Evolutionary conservation across 2,888 invertebrate genomes (phyloP).

Genomic region (Drosophila koepferae): DNA sequence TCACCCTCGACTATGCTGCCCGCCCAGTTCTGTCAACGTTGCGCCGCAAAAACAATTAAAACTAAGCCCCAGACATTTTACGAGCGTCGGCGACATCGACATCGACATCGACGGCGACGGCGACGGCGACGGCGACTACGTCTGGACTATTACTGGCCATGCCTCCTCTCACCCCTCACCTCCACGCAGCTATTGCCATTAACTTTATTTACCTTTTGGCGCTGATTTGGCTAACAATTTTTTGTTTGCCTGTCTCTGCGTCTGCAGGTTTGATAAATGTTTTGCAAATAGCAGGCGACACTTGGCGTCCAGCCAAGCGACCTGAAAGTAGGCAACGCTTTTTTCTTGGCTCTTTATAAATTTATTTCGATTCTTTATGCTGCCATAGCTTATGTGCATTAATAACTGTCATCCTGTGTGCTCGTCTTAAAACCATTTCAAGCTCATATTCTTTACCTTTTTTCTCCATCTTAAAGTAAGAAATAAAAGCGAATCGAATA

Average conservation of each 20-base stretch:
- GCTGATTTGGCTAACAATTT: slow-evolving; percentile 61
- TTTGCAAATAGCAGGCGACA: slow-evolving; percentile 72
- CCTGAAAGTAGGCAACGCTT: slow-evolving; percentile 60
- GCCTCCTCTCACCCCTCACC: background rate
- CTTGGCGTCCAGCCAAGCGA: slow-evolving; percentile 67
- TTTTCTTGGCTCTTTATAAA: slow-evolving; percentile 16
- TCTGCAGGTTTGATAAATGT: slow-evolving; percentile 67
- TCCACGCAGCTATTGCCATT: slow-evolving; percentile 31
- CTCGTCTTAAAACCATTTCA: slow-evolving; percentile 28
- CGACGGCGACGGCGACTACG: slow-evolving; percentile 28
- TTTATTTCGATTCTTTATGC: slow-evolving; percentile 15
- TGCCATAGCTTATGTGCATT: slow-evolving; percentile 51
- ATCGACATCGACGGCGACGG: slow-evolving; percentile 1
- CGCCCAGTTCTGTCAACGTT: slow-evolving; percentile 48
- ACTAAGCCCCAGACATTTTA: slow-evolving; percentile 62
- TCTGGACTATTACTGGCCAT: slow-evolving; percentile 16
- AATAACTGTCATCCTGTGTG: slow-evolving; percentile 71
- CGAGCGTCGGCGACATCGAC: slow-evolving; percentile 43
- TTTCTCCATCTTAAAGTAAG: slow-evolving; percentile 8
- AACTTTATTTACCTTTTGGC: slow-evolving; percentile 67
- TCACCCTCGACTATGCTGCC: background rate
- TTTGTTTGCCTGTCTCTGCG: slow-evolving; percentile 30
- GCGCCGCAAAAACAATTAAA: slow-evolving; percentile 70
- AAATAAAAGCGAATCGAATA: background rate
- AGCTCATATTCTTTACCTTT: slow-evolving; percentile 42